Evolutionary conservation across 2,113 vertebrate genomes (phyloP).

Genomic region (Triplophysa rosa): DNA sequence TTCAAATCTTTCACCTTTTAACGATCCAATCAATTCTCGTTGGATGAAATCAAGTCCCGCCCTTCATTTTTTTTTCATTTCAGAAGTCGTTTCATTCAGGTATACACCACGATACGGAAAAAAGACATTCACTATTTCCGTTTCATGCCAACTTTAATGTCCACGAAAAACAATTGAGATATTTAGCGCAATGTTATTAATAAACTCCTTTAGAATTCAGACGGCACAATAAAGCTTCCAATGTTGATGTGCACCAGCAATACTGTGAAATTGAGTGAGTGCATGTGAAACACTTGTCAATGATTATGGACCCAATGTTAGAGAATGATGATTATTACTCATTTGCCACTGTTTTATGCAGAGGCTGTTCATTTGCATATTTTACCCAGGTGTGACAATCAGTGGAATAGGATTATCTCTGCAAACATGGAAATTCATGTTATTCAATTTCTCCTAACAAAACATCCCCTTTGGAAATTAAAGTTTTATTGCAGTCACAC

Average conservation of each 20-base stretch:
- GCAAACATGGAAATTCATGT: constrained; percentile 55
- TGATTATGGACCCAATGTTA: constrained; percentile 54
- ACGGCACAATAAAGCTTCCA: constrained; percentile 30
- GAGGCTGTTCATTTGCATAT: constrained; percentile 54
- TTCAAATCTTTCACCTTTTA: no score
- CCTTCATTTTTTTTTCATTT: no score
- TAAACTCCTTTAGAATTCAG: constrained; percentile 22
- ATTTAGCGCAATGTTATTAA: constrained; percentile 10
- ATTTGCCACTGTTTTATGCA: constrained; percentile 46
- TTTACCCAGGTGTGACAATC: constrained; percentile 59
- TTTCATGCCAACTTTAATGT: no score
- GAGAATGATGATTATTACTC: constrained; percentile 55
- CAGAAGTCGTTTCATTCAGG: no score
- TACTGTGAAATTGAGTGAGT: constrained; percentile 53
- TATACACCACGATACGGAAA: no score
- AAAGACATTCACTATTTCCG: no score
- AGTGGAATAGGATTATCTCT: constrained; percentile 50
- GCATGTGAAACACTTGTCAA: constrained; percentile 48
- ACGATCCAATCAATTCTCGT: no score
- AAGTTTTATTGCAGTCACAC: constrained; percentile 10
- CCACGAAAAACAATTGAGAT: background rate
- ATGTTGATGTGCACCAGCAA: constrained; percentile 43
- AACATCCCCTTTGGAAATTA: constrained; percentile 42
- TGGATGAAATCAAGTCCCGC: no score
- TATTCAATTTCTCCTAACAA: constrained; percentile 56